phyloP scores from a whole-genome alignment of 2,113 vertebrate genomes.

The Larimichthys crocea region DNA sequence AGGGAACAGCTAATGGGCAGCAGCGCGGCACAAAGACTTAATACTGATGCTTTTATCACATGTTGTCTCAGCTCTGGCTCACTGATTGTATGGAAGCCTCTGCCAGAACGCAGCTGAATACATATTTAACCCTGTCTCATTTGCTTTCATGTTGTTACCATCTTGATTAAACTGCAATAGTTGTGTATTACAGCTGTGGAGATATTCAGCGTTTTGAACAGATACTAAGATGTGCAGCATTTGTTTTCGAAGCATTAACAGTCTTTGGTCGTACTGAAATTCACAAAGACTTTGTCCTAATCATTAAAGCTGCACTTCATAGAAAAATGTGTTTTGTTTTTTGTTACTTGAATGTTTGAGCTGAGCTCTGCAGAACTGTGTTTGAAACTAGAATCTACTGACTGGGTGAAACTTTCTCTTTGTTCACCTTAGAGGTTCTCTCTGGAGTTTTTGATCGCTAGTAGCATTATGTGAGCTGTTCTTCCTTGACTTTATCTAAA shows the following conservation, averaged over 20 bases:
- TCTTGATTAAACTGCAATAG: neutral
- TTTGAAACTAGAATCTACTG: neutral
- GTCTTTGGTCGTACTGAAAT: neutral
- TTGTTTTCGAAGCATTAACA: neutral
- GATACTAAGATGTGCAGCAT: neutral
- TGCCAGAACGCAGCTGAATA: slow-evolving; percentile 16
- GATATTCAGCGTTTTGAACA: neutral
- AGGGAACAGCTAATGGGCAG: slow-evolving; percentile 61
- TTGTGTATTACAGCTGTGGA: neutral
- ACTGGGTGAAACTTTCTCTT: neutral
- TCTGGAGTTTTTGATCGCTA: neutral
- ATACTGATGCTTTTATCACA: slow-evolving; percentile 62
- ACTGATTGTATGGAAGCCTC: slow-evolving; percentile 32
- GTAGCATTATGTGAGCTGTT: no score
- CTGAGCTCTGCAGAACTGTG: neutral
- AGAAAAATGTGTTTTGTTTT: neutral
- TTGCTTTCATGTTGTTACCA: slow-evolving; percentile 37
- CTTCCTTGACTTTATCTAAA: no score
- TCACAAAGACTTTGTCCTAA: neutral
- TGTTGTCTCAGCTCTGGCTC: slow-evolving; percentile 28
- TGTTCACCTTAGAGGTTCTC: neutral
- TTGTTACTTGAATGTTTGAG: neutral
- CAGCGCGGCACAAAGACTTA: slow-evolving; percentile 31
- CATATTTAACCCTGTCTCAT: slow-evolving; percentile 20
- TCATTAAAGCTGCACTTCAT: neutral